A percentile compares a stretch with the other conserved stretches of the same genome.
Conservation (phyloP, 2,113 vertebrate species). For the Tenebrosternarchus preto region DNA sequence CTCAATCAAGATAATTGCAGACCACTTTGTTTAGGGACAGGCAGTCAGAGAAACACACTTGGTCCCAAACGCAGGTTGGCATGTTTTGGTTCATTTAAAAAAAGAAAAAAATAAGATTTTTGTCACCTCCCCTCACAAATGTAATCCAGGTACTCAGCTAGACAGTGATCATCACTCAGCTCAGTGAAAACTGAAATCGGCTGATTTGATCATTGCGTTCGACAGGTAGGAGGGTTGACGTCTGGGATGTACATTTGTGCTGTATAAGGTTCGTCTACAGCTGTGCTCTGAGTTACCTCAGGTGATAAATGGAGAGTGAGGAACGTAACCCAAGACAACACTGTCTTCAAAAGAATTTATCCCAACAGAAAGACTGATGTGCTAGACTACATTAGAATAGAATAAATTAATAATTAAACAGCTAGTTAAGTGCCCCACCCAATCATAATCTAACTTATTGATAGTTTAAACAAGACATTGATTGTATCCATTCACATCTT, state of each 20-base stretch:
- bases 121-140: no score
- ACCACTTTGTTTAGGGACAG: no score
- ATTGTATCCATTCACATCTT: neutral
- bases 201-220: no score
- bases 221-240: neutral
- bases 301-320: neutral
- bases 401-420: neutral
- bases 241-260: neutral
- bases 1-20: neutral
- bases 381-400: no score
- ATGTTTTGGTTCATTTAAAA: neutral
- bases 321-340: neutral
- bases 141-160: no score
- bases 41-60: no score
- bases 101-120: no score
- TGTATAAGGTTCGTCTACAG: neutral
- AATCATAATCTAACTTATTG: no score
- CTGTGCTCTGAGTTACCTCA: constrained; percentile 2
- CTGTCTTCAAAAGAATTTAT: neutral
- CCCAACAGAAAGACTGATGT: no score
- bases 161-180: neutral
- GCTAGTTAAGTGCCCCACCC: neutral
- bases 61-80: no score
- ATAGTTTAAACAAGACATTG: no score
- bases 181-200: neutral